Percentiles rank a stretch among this genome's conserved stretches.
phyloP scores from a whole-genome alignment of 2,797 vertebrate species.

The Tapera naevia region DNA sequence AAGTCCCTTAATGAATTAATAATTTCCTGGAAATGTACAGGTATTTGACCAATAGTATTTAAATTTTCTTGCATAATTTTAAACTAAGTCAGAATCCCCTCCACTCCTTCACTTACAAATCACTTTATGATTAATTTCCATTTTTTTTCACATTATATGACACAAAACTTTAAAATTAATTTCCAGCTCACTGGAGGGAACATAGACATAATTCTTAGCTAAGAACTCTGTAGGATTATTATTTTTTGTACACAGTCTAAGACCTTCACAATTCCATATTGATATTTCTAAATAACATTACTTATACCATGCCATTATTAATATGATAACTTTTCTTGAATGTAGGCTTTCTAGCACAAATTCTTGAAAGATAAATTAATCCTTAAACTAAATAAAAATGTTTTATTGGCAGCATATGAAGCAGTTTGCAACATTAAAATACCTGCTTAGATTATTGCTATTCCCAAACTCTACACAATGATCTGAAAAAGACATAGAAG shows the following conservation, averaged over 20 bases:
- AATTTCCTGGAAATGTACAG: conserved; percentile 34
- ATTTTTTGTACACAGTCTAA: background rate
- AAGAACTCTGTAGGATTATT: background rate
- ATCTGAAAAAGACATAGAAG: background rate
- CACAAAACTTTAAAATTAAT: background rate
- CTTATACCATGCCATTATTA: background rate
- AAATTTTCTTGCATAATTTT: background rate
- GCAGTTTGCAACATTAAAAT: background rate
- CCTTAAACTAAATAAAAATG: conserved; percentile 23
- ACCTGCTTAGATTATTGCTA: background rate
- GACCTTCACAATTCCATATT: background rate
- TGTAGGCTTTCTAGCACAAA: background rate
- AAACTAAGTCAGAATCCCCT: background rate
- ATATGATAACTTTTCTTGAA: background rate
- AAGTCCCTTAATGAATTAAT: conserved; percentile 2
- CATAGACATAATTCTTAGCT: background rate
- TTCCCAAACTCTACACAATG: background rate
- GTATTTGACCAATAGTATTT: background rate
- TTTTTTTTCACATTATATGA: background rate
- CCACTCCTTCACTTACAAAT: background rate
- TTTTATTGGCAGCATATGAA: background rate
- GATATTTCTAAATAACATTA: background rate
- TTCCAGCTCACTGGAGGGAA: background rate
- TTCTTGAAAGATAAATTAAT: conserved; percentile 3
- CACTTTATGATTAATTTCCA: background rate